Conservation (phyloP, 2,888 invertebrate genomes). For the Apamea epomidion region DNA sequence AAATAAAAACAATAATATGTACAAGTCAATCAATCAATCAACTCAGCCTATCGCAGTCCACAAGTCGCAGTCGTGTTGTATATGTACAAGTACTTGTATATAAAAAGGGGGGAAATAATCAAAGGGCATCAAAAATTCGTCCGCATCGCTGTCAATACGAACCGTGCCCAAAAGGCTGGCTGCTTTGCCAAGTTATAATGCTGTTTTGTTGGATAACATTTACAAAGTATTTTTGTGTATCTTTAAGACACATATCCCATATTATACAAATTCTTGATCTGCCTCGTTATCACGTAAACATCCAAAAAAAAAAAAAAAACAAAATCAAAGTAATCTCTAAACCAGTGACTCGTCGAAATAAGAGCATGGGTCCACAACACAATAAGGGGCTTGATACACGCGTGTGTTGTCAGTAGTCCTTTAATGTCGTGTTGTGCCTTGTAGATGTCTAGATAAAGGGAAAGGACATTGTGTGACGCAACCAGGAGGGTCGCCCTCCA, state of each 20-base stretch:
- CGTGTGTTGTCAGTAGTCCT: constrained; percentile 81
- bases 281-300: neutral
- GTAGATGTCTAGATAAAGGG: constrained; percentile 85
- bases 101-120: too few relatives aligned
- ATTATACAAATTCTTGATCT: neutral
- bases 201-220: neutral
- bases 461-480: constrained; percentile 66
- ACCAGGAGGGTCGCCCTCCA: constrained; percentile 70
- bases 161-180: too few relatives aligned
- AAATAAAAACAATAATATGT: too few relatives aligned
- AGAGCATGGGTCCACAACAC: constrained; percentile 58
- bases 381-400: constrained; percentile 69
- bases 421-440: constrained; percentile 79
- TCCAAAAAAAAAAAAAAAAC: constrained; percentile 11
- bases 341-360: constrained; percentile 53
- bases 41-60: too few relatives aligned
- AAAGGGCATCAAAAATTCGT: too few relatives aligned
- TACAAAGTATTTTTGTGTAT: neutral
- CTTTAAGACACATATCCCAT: neutral
- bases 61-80: too few relatives aligned
- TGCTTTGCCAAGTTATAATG: too few relatives aligned
- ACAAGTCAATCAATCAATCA: too few relatives aligned
- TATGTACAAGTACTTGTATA: too few relatives aligned
- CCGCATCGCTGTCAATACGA: too few relatives aligned
- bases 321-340: constrained; percentile 28